These are phyloP conservation scores for Capromys pilorides DNA, from an alignment of 2,797 vertebrate species.

Conservation along the genomic window DNA sequence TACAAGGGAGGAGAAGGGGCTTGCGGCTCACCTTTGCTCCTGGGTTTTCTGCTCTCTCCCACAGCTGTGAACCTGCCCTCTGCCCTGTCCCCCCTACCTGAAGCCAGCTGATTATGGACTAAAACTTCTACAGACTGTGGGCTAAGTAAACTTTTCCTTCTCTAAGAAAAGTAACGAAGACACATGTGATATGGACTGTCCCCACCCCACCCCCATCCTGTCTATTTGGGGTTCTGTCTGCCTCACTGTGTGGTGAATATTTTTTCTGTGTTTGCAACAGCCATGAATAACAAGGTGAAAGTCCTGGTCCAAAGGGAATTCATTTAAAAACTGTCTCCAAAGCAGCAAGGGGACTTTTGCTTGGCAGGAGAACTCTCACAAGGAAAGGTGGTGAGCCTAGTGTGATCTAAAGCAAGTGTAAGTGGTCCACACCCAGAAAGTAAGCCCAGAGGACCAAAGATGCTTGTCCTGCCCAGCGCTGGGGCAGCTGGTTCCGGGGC, in stretches of 20 bases:
- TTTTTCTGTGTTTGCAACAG: neutral
- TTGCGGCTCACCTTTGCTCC: too few species aligned
- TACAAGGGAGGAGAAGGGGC: too few species aligned
- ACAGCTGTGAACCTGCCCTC: too few species aligned
- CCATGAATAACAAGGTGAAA: conserved; percentile 10
- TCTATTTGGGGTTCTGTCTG: too few species aligned
- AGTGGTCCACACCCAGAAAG: neutral
- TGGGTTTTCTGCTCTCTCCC: too few species aligned
- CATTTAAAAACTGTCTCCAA: neutral
- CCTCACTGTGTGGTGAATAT: neutral
- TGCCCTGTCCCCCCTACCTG: too few species aligned
- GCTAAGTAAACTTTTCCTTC: too few species aligned
- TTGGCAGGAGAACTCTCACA: neutral
- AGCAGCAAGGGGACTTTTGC: neutral
- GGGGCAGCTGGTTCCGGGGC: neutral
- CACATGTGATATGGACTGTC: neutral
- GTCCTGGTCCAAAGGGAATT: neutral
- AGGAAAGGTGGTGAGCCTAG: neutral
- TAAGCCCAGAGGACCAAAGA: neutral
- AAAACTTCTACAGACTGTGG: too few species aligned
- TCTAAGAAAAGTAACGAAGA: too few species aligned
- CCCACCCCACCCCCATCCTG: too few species aligned
- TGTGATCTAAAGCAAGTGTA: neutral
- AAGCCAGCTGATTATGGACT: too few species aligned
- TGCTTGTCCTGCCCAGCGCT: neutral